Evolutionary conservation across 2,888 invertebrate genomes (phyloP).

Genomic region (Conistra vaccinii): DNA sequence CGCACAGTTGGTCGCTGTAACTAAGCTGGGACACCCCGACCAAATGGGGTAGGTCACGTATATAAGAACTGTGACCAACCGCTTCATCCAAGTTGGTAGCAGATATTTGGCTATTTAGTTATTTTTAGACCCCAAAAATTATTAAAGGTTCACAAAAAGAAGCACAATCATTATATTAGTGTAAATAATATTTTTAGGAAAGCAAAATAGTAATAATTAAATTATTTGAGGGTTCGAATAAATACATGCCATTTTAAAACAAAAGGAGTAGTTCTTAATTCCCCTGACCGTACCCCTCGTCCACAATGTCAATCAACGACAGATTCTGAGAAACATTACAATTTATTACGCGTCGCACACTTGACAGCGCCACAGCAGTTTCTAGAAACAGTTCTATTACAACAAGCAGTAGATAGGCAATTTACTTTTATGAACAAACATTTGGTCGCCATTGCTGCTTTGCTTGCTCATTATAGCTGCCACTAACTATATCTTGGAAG

Average conservation of each 20-base stretch:
- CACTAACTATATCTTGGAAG: conserved; percentile 38
- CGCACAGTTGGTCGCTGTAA: no score
- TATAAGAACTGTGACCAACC: no score
- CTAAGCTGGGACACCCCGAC: no score
- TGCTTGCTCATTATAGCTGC: conserved; percentile 39
- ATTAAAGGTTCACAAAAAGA: not conserved
- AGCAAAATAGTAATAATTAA: no score
- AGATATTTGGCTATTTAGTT: no score
- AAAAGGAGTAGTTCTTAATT: not conserved
- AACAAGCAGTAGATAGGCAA: conserved; percentile 19
- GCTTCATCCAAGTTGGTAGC: no score
- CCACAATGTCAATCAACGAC: conserved; percentile 54
- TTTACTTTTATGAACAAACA: conserved; percentile 57
- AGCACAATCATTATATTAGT: no score
- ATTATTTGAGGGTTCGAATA: no score
- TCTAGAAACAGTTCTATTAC: conserved; percentile 55
- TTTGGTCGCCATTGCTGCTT: conserved; percentile 36
- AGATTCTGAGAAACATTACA: conserved; percentile 56
- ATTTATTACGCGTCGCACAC: conserved; percentile 45
- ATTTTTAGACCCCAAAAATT: no score
- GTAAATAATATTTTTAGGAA: not conserved
- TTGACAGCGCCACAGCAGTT: conserved; percentile 24
- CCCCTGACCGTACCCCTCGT: conserved; percentile 35
- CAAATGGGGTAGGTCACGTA: no score
- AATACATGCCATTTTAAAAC: no score